Conservation (phyloP, 1,140 invertebrate genomes). For the Saccostrea glomerata region DNA sequence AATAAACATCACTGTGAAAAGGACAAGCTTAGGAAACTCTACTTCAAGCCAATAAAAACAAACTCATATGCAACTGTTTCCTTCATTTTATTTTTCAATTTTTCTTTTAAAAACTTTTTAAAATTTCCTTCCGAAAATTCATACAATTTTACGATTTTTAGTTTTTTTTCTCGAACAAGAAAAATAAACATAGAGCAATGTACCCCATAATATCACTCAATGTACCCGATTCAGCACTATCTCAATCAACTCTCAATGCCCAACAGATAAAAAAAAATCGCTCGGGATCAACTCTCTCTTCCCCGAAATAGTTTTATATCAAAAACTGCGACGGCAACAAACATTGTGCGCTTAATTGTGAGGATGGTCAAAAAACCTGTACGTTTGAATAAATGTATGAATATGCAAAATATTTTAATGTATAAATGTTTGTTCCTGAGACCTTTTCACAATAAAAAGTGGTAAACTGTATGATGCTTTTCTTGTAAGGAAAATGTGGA, state of each 20-base stretch:
- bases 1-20: too few species aligned
- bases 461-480: not conserved
- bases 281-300: not conserved
- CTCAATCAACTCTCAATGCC: not conserved
- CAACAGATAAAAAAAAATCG: slow-evolving; percentile 1
- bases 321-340: not conserved
- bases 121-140: not conserved
- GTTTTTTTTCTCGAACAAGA: not conserved
- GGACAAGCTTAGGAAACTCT: not conserved
- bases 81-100: not conserved
- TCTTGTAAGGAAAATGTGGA: not conserved
- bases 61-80: not conserved
- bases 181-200: slow-evolving; percentile 16
- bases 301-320: not conserved
- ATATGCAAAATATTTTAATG: not conserved
- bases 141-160: not conserved
- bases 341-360: slow-evolving; percentile 28
- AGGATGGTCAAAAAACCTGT: not conserved
- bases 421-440: slow-evolving; percentile 7
- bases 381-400: not conserved
- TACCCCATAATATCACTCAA: slow-evolving; percentile 27
- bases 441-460: not conserved
- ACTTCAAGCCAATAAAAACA: not conserved
- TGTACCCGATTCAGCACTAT: slow-evolving; percentile 18
- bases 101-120: not conserved